Conservation (phyloP, 2,797 vertebrate genomes). For the Sparus aurata region DNA sequence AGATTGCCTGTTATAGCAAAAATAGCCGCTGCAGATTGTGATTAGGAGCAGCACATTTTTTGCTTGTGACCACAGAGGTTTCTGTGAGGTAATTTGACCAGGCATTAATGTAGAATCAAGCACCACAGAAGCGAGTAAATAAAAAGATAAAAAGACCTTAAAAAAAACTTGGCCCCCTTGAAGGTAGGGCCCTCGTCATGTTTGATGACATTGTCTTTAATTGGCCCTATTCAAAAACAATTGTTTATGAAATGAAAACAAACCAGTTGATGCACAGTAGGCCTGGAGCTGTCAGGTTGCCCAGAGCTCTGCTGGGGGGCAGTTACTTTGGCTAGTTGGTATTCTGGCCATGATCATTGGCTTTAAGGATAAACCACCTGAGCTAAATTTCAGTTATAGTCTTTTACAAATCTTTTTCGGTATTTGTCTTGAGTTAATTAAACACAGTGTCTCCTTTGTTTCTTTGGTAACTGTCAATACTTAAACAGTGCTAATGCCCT, state of each 20-base stretch:
- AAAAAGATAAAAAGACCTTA: not conserved
- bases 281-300: not conserved
- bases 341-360: not conserved
- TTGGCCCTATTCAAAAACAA: not conserved
- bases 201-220: not conserved
- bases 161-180: not conserved
- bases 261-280: not conserved
- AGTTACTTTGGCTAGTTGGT: not conserved
- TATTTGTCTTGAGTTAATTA: conserved; percentile 57
- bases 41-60: not conserved
- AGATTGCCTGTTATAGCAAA: not conserved
- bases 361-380: conserved; percentile 15
- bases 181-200: not conserved
- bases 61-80: not conserved
- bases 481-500: conserved; percentile 22
- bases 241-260: not conserved
- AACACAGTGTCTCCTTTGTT: conserved; percentile 45
- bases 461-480: conserved; percentile 40
- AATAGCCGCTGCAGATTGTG: not conserved
- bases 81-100: not conserved
- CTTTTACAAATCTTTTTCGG: conserved; percentile 35
- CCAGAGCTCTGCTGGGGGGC: not conserved
- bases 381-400: conserved; percentile 18
- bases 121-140: not conserved
- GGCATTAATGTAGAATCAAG: not conserved